A percentile compares a stretch with the other conserved stretches of the same genome.
Conservation (phyloP, 2,888 invertebrate genomes). For the Apodemia zela region DNA sequence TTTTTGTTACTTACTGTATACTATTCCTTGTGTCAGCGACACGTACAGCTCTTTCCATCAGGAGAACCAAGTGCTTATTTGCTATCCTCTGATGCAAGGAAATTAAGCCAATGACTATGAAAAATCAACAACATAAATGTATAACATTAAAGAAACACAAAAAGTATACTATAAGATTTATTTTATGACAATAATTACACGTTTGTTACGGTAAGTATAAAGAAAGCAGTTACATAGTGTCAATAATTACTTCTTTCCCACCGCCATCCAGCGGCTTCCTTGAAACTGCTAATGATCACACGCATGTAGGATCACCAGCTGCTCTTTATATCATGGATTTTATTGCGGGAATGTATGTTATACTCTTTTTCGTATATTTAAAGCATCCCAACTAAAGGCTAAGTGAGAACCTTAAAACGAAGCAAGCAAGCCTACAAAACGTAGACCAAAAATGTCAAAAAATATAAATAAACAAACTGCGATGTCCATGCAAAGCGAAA, state of each 20-base stretch:
- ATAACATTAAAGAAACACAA: background rate
- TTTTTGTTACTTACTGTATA: too few relatives aligned
- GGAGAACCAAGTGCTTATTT: too few relatives aligned
- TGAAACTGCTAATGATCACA: constrained; percentile 64
- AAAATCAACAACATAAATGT: background rate
- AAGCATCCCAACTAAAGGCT: background rate
- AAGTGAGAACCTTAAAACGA: background rate
- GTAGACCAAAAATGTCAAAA: too few relatives aligned
- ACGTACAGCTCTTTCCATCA: too few relatives aligned
- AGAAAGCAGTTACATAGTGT: constrained; percentile 36
- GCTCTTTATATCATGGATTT: background rate
- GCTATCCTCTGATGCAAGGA: too few relatives aligned
- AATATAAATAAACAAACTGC: too few relatives aligned
- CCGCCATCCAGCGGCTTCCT: constrained; percentile 44
- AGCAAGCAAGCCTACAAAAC: background rate
- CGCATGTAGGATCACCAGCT: constrained; percentile 55
- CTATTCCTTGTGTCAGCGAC: too few relatives aligned
- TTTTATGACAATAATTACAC: constrained; percentile 17
- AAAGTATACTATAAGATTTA: constrained; percentile 2
- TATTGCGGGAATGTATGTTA: background rate
- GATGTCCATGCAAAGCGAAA: too few relatives aligned
- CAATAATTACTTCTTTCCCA: constrained; percentile 55
- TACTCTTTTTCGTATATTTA: background rate
- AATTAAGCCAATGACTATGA: too few relatives aligned
- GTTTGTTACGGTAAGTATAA: constrained; percentile 14